These are phyloP conservation scores for Ridgeia piscesae DNA, from an alignment of 1,140 invertebrate species.

Conservation along the genomic window DNA sequence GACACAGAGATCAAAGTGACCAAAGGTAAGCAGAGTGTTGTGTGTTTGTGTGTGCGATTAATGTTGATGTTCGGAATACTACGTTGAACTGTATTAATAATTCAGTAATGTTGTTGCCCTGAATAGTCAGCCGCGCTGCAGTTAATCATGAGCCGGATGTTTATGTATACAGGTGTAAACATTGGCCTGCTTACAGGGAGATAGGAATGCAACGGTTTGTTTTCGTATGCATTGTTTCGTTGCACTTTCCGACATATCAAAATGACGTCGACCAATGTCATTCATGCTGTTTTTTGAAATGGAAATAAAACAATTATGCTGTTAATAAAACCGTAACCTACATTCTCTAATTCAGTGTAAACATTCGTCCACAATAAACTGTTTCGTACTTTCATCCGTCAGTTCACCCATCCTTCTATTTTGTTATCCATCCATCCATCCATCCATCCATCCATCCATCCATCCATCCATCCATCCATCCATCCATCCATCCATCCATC, in stretches of 20 bases:
- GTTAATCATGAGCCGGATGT: not conserved
- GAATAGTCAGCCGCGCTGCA: not conserved
- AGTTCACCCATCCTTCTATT: not conserved
- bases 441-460: not conserved
- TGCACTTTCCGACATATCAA: not conserved
- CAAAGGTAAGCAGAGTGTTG: constrained; percentile 9
- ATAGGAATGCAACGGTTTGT: not conserved
- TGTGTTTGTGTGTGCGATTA: not conserved
- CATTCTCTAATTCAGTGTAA: not conserved
- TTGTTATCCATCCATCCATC: not conserved
- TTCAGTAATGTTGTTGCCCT: not conserved
- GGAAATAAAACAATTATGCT: not conserved
- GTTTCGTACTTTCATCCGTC: not conserved
- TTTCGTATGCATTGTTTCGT: not conserved
- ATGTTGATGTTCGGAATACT: constrained; percentile 6
- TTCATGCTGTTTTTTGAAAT: not conserved
- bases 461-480: not conserved
- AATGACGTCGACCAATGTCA: not conserved
- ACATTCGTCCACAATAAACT: not conserved
- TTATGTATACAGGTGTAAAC: not conserved
- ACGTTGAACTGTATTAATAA: not conserved
- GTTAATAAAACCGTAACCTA: not conserved
- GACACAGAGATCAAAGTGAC: constrained; percentile 19
- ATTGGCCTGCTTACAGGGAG: not conserved
- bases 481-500: not conserved